Conservation (phyloP, 2,888 invertebrate genomes). For the Micropterix aruncella region DNA sequence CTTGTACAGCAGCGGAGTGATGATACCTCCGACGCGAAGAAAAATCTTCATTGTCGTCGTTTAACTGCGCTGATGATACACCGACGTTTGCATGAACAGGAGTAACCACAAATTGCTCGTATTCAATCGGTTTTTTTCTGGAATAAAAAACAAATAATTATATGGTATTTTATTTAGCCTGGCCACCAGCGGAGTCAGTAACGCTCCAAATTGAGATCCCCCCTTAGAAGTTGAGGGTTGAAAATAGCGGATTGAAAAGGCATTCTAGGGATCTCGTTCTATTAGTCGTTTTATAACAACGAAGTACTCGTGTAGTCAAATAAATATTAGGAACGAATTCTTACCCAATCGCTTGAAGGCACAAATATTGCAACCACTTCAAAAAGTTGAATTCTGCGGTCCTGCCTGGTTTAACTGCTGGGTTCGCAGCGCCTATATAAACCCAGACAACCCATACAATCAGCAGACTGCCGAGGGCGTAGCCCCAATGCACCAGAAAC, state of each 20-base stretch:
- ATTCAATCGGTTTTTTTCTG: conserved; percentile 65
- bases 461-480: conserved; percentile 71
- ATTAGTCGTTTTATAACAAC: not conserved
- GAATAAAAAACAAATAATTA: conserved; percentile 17
- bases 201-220: no score
- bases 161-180: no score
- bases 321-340: conserved; percentile 9
- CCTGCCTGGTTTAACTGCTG: conserved; percentile 86
- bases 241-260: no score
- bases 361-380: conserved; percentile 58
- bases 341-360: conserved; percentile 67
- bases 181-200: not conserved
- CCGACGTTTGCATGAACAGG: conserved; percentile 68
- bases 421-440: conserved; percentile 90
- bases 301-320: not conserved
- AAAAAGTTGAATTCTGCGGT: conserved; percentile 73
- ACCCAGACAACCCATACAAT: conserved; percentile 79
- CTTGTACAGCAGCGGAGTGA: conserved; percentile 72
- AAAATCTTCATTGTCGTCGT: conserved; percentile 93
- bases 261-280: no score
- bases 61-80: conserved; percentile 74
- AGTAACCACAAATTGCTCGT: conserved; percentile 77
- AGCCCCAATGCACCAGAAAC: conserved; percentile 89
- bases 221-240: no score
- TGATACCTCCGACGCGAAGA: conserved; percentile 85